Conservation (phyloP, 2,888 invertebrate genomes). For the Luperina nickerlii region DNA sequence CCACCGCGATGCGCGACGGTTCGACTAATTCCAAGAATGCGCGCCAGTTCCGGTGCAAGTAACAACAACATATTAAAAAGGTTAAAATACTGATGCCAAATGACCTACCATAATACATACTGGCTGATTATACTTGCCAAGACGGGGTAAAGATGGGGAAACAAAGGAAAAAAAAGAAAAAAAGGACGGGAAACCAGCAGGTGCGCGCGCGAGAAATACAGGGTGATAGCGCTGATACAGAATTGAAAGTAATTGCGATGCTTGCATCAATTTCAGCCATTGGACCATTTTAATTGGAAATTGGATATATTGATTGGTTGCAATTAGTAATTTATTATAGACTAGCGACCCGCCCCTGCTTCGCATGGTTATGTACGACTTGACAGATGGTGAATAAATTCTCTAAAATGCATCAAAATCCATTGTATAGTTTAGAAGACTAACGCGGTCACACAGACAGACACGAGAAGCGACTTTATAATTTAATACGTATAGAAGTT, state of each 20-base stretch:
- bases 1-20: constrained; percentile 32
- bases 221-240: constrained; percentile 72
- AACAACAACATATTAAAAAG: constrained; percentile 68
- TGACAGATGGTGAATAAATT: not conserved
- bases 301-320: constrained; percentile 37
- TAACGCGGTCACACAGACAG: not conserved
- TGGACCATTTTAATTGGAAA: constrained; percentile 42
- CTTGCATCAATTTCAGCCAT: constrained; percentile 18
- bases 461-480: not conserved
- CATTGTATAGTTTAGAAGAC: not conserved
- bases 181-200: constrained; percentile 78
- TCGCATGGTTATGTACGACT: not conserved
- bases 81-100: constrained; percentile 73
- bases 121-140: constrained; percentile 77
- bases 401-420: not conserved
- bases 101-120: constrained; percentile 83
- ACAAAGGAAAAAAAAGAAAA: constrained; percentile 73
- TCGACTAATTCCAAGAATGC: constrained; percentile 56
- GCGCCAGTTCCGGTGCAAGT: constrained; percentile 66
- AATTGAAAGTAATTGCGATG: constrained; percentile 35
- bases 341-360: not conserved
- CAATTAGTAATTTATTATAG: constrained; percentile 15
- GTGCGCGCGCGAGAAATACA: constrained; percentile 74
- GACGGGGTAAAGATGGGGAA: constrained; percentile 75
- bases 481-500: not conserved